Conservation (phyloP, 2,888 invertebrate genomes). For the Amblyjoppa fuscipennis region DNA sequence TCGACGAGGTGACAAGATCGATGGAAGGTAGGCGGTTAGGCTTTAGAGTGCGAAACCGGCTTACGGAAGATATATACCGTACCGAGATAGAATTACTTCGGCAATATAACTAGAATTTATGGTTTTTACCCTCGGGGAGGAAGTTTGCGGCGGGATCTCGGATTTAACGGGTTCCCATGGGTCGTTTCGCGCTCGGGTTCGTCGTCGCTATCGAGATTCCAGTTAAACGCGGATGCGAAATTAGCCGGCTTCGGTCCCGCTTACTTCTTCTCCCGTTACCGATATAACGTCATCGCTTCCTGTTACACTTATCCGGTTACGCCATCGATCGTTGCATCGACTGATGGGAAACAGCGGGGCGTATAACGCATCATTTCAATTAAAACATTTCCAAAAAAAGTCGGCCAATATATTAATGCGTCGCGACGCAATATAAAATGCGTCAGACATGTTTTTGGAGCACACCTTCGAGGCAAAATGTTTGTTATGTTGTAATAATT, state of each 20-base stretch:
- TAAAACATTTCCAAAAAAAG: too few species aligned
- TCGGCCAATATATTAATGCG: too few species aligned
- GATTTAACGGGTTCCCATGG: constrained; percentile 50
- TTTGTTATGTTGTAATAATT: too few species aligned
- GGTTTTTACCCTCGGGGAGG: constrained; percentile 12
- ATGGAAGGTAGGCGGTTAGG: neutral
- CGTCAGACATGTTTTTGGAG: too few species aligned
- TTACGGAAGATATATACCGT: constrained; percentile 3
- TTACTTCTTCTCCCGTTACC: constrained; percentile 33
- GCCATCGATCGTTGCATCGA: neutral
- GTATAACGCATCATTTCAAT: too few species aligned
- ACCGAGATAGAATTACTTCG: neutral
- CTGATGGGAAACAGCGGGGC: neutral
- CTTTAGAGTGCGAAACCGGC: neutral
- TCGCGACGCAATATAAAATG: too few species aligned
- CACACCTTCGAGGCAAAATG: too few species aligned
- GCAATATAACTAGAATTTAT: constrained; percentile 7
- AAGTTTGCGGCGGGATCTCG: neutral
- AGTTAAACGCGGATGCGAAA: constrained; percentile 10
- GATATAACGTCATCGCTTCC: constrained; percentile 2
- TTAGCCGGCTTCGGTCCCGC: constrained; percentile 1
- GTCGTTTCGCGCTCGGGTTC: constrained; percentile 21
- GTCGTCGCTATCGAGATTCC: neutral
- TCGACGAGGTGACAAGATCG: neutral
- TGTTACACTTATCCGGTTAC: neutral